Conservation (phyloP, 35 echinoderm and acorn worm genomes). For the Lytechinus pictus region DNA sequence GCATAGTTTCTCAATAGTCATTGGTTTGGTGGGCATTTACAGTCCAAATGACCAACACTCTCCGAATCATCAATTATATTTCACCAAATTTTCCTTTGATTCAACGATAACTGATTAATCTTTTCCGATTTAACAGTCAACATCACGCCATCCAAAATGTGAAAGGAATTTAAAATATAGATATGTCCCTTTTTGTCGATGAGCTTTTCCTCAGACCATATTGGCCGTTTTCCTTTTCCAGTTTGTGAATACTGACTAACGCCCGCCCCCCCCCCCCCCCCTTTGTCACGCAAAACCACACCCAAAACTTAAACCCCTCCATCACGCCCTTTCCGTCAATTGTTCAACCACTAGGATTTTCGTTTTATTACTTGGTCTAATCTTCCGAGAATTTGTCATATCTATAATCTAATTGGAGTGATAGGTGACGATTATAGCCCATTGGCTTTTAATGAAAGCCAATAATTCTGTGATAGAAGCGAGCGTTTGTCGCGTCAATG, state of each 20-base stretch:
- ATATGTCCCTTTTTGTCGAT: no score
- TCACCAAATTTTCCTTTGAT: neutral
- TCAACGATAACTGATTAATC: neutral
- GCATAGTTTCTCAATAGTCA: neutral
- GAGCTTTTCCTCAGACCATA: no score
- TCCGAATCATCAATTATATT: neutral
- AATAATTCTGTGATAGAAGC: neutral
- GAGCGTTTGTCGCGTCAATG: neutral
- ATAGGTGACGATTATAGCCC: neutral
- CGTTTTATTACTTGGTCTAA: neutral
- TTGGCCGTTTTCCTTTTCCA: neutral
- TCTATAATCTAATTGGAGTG: neutral
- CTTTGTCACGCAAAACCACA: conserved; percentile 9
- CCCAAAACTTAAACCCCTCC: neutral
- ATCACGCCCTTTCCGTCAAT: neutral
- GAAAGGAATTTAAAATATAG: neutral
- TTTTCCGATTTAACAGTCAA: neutral
- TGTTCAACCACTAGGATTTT: neutral
- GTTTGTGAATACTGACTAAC: neutral
- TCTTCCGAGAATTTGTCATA: neutral
- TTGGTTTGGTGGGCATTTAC: neutral
- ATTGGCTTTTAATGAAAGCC: neutral
- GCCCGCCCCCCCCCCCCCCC: neutral
- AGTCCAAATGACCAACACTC: neutral
- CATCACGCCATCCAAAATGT: neutral